Base-by-base conservation (phyloP, 2,888 invertebrate genomes). In the Nycteola revayana region DNA sequence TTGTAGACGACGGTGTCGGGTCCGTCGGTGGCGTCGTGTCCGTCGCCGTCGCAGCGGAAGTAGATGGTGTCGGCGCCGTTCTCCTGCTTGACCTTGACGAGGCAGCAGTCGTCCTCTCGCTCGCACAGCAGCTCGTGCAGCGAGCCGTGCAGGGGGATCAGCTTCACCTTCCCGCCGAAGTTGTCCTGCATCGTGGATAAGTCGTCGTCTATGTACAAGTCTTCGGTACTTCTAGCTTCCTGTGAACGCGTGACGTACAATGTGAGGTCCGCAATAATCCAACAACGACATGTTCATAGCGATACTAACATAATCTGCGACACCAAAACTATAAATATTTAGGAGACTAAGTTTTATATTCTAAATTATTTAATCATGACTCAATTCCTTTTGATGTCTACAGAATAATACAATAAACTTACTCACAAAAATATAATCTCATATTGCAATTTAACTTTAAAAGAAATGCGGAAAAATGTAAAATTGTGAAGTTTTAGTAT, bases 201-300 rank as follows among this genome's bases (percentile, higher is more conserved):
- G 48, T 90, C 90, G 63, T 90, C 90, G 61, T 90, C 90, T 54
- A 90, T 90, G 69, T 90, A 90, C 28, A 90, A 60, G 55, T 90
- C 90, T 47, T 90, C 90, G n/a, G 89, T 90, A 63, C 90, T 90
- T 61, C 76, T 76, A 59, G 88, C 88, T 77, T 89, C 85, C 89
- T 90, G 68, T 3, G 31, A 61, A 25, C 7, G n/a, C n/a, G n/a
- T n/a, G n/a, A n/a, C n/a, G n/a, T n/a, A n/a, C n/a, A n/a, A n/a
- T n/a, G n/a, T n/a, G n/a, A n/a, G n/a, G n/a, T n/a, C n/a, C n/a
- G n/a, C n/a, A n/a, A n/a, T n/a, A n/a, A n/a, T n/a, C n/a, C n/a
- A n/a, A n/a, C n/a, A n/a, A n/a, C n/a, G n/a, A n/a, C n/a, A n/a
- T n/a, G n/a, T n/a, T n/a, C n/a, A n/a, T n/a, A n/a, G n/a, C n/a